phyloP scores from a whole-genome alignment of 2,888 invertebrate species.

The Spisula solida region DNA sequence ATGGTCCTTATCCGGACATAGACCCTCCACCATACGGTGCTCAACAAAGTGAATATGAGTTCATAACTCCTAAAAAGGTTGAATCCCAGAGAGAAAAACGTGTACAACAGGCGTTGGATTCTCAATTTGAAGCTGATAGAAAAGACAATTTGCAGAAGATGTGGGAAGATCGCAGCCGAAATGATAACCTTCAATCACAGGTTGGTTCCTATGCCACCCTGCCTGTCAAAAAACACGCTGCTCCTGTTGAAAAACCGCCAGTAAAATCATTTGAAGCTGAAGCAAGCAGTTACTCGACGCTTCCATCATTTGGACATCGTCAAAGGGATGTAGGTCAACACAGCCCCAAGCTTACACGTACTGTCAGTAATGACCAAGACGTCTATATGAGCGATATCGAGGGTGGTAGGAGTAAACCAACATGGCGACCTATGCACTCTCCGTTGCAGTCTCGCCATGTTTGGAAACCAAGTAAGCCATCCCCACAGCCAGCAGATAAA shows the following conservation, averaged over 20 bases:
- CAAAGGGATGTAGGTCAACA: not conserved
- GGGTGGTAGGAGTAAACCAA: constrained; percentile 63
- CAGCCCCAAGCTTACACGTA: constrained; percentile 52
- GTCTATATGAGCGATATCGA: constrained; percentile 67
- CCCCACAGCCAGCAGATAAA: constrained; percentile 5
- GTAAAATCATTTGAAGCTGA: constrained; percentile 62
- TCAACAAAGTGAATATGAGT: constrained; percentile 54
- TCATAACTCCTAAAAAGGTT: constrained; percentile 57
- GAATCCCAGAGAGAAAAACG: constrained; percentile 55
- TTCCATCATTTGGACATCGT: constrained; percentile 69
- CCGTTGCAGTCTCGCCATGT: constrained; percentile 47
- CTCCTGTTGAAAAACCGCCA: constrained; percentile 38
- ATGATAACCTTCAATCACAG: constrained; percentile 1
- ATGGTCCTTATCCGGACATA: constrained; percentile 39
- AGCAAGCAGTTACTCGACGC: constrained; percentile 76
- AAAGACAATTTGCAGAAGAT: constrained; percentile 43
- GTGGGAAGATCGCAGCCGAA: constrained; percentile 42
- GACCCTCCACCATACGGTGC: constrained; percentile 41
- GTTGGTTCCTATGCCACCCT: constrained; percentile 74
- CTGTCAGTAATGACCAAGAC: constrained; percentile 56
- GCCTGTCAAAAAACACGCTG: constrained; percentile 69
- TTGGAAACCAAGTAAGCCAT: constrained; percentile 40
- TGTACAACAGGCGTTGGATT: constrained; percentile 57
- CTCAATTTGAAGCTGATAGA: constrained; percentile 18
- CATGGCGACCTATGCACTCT: constrained; percentile 61